These are phyloP conservation scores for Rhinichthys osculus DNA, from an alignment of 2,797 vertebrate species.

Conservation along the genomic window DNA sequence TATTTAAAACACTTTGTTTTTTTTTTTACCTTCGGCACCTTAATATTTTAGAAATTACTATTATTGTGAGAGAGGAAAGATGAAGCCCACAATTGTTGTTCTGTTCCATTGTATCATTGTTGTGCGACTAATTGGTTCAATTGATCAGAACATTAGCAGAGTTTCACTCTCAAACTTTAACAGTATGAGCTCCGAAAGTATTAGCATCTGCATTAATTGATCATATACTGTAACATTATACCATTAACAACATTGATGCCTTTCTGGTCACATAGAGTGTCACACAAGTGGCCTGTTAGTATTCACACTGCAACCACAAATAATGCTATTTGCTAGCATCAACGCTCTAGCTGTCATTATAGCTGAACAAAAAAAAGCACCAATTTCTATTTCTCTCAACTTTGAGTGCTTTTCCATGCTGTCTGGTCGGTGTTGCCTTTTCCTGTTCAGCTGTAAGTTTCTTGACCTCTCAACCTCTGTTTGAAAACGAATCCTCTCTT, in stretches of 20 bases:
- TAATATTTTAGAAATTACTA: neutral
- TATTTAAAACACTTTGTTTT: neutral
- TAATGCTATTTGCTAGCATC: neutral
- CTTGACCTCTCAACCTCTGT: slow-evolving; percentile 23
- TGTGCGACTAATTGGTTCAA: neutral
- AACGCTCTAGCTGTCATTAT: neutral
- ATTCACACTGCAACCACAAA: neutral
- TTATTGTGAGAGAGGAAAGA: neutral
- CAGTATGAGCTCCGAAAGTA: neutral
- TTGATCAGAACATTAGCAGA: slow-evolving; percentile 4
- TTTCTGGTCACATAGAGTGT: neutral
- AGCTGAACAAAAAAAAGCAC: neutral
- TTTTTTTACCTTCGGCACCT: neutral
- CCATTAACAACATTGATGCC: neutral
- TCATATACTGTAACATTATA: neutral
- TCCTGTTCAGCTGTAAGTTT: slow-evolving; percentile 31
- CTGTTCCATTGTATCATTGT: neutral
- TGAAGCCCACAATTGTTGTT: neutral
- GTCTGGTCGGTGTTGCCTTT: neutral
- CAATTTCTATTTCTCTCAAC: neutral
- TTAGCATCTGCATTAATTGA: neutral
- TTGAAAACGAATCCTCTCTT: slow-evolving; percentile 20
- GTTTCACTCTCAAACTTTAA: neutral
- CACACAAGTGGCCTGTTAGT: neutral
- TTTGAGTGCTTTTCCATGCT: neutral